Conservation (phyloP, 2,113 vertebrate genomes). For the Fulica atra region DNA sequence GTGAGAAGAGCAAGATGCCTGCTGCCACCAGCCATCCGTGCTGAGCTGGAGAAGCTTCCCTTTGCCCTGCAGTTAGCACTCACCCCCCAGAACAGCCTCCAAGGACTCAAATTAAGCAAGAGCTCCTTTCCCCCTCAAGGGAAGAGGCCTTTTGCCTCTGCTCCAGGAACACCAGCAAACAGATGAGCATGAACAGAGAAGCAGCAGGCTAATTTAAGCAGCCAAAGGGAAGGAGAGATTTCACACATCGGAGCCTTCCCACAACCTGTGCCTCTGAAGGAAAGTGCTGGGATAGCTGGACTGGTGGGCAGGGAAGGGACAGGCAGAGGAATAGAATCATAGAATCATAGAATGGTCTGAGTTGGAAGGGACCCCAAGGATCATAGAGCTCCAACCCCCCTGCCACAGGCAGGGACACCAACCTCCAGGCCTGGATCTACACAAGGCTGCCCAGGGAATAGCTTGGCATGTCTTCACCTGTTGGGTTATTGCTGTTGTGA, state of each 20-base stretch:
- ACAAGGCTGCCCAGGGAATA: too few relatives aligned
- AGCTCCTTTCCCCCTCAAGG: not conserved
- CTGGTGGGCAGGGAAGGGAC: not conserved
- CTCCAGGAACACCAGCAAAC: not conserved
- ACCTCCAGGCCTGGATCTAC: too few relatives aligned
- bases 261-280: not conserved
- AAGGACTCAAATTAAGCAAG: not conserved
- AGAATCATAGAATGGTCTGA: too few relatives aligned
- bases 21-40: not conserved
- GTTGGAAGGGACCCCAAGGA: too few relatives aligned
- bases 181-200: not conserved
- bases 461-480: not conserved
- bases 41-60: not conserved
- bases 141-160: not conserved
- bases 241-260: not conserved
- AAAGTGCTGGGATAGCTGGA: not conserved
- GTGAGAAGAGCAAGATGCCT: constrained; percentile 25
- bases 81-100: not conserved
- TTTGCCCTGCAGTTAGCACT: constrained; percentile 3
- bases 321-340: not conserved
- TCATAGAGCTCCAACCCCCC: too few relatives aligned
- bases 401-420: too few relatives aligned
- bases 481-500: not conserved
- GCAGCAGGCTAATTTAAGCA: not conserved
- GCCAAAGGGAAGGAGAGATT: not conserved